phyloP scores from a whole-genome alignment of 2,113 vertebrate genomes.

The Lamprotornis superbus region DNA sequence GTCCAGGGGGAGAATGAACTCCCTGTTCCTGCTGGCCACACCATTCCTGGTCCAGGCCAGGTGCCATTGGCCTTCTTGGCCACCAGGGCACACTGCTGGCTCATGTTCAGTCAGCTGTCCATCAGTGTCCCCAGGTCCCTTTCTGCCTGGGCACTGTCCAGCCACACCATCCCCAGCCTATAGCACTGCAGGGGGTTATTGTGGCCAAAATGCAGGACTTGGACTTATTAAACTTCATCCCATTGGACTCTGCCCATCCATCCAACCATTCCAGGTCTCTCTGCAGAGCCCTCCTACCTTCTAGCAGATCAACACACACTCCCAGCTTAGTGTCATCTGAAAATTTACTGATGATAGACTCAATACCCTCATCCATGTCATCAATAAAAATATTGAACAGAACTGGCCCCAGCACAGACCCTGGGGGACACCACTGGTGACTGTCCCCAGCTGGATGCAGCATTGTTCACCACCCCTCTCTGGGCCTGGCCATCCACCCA shows the following conservation, averaged over 20 bases:
- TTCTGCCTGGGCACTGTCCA: neutral
- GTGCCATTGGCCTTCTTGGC: neutral
- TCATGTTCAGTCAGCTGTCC: rapidly evolving
- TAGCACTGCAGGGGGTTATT: neutral
- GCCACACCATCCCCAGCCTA: rapidly evolving
- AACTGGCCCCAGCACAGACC: rapidly evolving
- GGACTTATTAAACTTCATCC: neutral
- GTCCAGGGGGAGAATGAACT: neutral
- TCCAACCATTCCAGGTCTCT: neutral
- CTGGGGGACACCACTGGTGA: neutral
- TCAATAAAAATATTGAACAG: neutral
- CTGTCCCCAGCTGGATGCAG: neutral
- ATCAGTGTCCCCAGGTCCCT: neutral
- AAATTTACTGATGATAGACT: neutral
- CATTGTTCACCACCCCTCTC: rapidly evolving
- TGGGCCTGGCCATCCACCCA: rapidly evolving
- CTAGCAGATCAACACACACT: rapidly evolving
- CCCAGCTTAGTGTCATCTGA: neutral
- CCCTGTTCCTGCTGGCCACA: neutral
- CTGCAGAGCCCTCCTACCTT: neutral
- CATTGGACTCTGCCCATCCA: neutral
- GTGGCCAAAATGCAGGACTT: neutral
- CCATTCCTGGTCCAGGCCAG: rapidly evolving
- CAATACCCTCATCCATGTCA: neutral
- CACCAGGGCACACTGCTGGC: neutral